Base-by-base conservation (phyloP, 2,113 vertebrate genomes). In the Hydrochoerus hydrochaeris region DNA sequence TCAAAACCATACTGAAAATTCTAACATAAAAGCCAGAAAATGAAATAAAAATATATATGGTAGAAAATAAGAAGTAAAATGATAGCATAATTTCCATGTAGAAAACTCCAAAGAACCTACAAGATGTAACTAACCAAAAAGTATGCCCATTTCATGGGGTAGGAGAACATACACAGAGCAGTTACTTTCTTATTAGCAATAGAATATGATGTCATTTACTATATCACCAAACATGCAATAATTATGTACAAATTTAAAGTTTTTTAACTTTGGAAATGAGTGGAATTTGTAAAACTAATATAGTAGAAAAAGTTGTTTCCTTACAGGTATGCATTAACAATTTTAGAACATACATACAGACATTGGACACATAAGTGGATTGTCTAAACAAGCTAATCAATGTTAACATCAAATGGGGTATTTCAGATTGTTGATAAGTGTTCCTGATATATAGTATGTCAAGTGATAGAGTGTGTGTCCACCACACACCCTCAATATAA, bases 61-160 rank as follows among this genome's bases (percentile, higher is more conserved):
- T 65, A 1, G 22, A 93, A 83, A 95, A 7, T 10, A 92, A 94
- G 1, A 89, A 95, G 86, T 82, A 89, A 81, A 81, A 28, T 78
- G 58, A 84, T 62, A n/a, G 44, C 22, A 60, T 38, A 1, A 91
- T 54, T 83, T 58, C 8, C n/a, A 46, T 5, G 6, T 60, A 75
- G 19, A 90, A 86, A 87, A 69, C 5, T 32, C 30, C 13, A 26
- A 90, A 41, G 8, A 90, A 57, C 0, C 22, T 82, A 5, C 35
- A 67, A 60, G 49, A 52, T 16, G 32, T 22, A 91, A 58, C 11
- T 46, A 92, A 86, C 28, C 73, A 94, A 1, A 3, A 90, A 87
- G 28, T 63, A 35, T n/a, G n/a, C 41, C 10, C 92, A 83, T 14
- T 52, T 88, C 24, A 63, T 11, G 71, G 46, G 1, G 32, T 83